phyloP scores from a whole-genome alignment of 2,888 invertebrate genomes.

The Silvanus unidentatus region DNA sequence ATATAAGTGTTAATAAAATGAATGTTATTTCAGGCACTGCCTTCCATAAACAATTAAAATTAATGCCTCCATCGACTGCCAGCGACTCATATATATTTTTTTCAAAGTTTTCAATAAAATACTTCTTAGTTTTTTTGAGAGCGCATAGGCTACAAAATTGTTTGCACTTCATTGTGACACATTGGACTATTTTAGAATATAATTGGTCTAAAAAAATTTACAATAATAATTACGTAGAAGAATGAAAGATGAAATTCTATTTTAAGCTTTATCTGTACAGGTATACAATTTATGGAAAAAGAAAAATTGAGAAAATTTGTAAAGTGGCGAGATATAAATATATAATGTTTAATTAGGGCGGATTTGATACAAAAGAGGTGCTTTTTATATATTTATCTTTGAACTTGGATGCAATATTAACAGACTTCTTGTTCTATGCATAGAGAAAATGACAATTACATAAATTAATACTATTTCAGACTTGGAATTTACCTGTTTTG shows the following conservation, averaged over 20 bases:
- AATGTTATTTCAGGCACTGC: slow-evolving; percentile 36
- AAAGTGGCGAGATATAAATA: not conserved
- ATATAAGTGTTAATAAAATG: not conserved
- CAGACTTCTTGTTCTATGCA: no score
- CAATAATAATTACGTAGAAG: slow-evolving; percentile 23
- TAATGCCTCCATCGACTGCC: slow-evolving; percentile 47
- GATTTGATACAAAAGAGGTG: no score
- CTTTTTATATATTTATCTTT: no score
- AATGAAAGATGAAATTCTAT: slow-evolving; percentile 37
- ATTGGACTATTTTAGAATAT: slow-evolving; percentile 30
- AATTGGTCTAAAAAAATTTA: slow-evolving; percentile 32
- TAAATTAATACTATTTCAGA: no score
- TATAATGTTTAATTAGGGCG: no score
- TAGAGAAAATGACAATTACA: no score
- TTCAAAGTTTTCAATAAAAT: slow-evolving; percentile 26
- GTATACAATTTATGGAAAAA: slow-evolving; percentile 31
- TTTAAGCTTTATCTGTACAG: slow-evolving; percentile 48
- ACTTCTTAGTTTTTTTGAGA: slow-evolving; percentile 28
- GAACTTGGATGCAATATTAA: no score
- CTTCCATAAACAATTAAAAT: slow-evolving; percentile 26
- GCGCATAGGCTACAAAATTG: slow-evolving; percentile 38
- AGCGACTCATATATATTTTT: slow-evolving; percentile 36
- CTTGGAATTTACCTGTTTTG: no score
- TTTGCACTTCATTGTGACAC: slow-evolving; percentile 40
- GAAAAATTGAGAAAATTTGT: slow-evolving; percentile 5